A percentile compares a stretch with the other conserved stretches of the same genome.
These are phyloP conservation scores for Crenuchus spilurus DNA, from an alignment of 2,797 vertebrate genomes.

Conservation along the genomic window DNA sequence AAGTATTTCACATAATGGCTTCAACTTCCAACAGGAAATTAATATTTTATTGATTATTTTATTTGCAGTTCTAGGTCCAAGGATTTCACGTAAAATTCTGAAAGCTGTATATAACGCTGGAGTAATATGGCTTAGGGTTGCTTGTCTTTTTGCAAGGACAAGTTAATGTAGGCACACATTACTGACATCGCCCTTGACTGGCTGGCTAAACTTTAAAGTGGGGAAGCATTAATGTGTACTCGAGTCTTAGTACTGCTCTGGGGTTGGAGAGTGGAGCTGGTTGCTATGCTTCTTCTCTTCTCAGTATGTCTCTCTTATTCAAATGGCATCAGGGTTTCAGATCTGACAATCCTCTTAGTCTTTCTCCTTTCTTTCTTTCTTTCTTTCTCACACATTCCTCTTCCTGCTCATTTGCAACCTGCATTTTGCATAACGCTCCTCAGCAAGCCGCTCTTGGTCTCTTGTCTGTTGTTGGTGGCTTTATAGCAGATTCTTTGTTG, in stretches of 20 bases:
- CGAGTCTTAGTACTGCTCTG: not conserved
- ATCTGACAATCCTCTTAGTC: conserved; percentile 15
- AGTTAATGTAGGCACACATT: not conserved
- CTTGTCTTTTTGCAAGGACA: not conserved
- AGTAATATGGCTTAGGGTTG: too few species aligned
- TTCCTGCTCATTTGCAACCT: conserved; percentile 56
- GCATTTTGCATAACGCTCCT: conserved; percentile 47
- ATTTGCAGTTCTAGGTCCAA: too few species aligned
- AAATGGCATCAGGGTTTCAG: conserved; percentile 29
- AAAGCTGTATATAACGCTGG: not conserved
- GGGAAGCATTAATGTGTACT: not conserved
- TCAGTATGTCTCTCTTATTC: conserved; percentile 5
- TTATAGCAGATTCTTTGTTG: conserved; percentile 52
- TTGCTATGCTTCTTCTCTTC: not conserved
- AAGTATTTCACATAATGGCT: too few species aligned
- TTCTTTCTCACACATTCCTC: conserved; percentile 4
- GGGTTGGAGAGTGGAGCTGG: not conserved
- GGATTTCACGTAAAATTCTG: too few species aligned
- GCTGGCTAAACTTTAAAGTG: not conserved
- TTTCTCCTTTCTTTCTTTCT: conserved; percentile 19
- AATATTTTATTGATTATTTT: too few species aligned
- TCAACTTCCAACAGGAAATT: too few species aligned
- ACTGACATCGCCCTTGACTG: not conserved
- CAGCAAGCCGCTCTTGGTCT: conserved; percentile 32
- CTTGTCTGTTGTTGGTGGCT: conserved; percentile 50